Conservation (phyloP, 2,113 vertebrate species). For the Lipotes vexillifer region DNA sequence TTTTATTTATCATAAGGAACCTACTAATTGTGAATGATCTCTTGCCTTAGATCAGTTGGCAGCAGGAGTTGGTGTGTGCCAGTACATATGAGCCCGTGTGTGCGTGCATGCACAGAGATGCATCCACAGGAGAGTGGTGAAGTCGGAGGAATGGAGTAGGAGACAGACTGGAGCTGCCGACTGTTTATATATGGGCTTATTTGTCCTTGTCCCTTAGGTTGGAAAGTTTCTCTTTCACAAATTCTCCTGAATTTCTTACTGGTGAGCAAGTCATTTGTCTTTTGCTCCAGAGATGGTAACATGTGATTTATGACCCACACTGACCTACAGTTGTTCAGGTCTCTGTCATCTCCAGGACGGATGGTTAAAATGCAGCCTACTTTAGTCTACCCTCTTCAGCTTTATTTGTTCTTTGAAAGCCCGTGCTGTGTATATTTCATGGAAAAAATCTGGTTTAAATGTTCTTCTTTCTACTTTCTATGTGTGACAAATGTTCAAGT, state of each 20-base stretch:
- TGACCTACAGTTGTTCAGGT: constrained; percentile 40
- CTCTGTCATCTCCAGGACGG: constrained; percentile 9
- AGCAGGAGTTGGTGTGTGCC: neutral
- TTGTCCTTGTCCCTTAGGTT: neutral
- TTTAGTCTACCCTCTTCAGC: neutral
- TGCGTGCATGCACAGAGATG: fast-evolving
- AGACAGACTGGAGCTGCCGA: neutral
- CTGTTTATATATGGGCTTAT: neutral
- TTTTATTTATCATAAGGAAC: neutral
- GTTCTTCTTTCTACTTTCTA: constrained; percentile 6
- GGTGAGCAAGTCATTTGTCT: constrained; percentile 39
- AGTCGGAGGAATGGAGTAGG: neutral
- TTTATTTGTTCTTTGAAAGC: constrained; percentile 57
- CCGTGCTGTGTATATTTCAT: constrained; percentile 3
- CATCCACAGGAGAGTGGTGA: neutral
- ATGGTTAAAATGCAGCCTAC: neutral
- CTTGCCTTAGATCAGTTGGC: neutral
- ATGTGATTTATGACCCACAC: constrained; percentile 31
- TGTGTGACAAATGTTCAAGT: constrained; percentile 33
- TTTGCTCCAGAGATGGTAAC: constrained; percentile 3
- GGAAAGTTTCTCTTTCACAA: constrained; percentile 32
- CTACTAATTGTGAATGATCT: neutral
- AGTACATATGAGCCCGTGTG: neutral
- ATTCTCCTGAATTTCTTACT: constrained; percentile 47
- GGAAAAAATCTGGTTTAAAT: constrained; percentile 5